Evolutionary conservation across 2,888 invertebrate genomes (phyloP).

Genomic region (Athetis lepigone): DNA sequence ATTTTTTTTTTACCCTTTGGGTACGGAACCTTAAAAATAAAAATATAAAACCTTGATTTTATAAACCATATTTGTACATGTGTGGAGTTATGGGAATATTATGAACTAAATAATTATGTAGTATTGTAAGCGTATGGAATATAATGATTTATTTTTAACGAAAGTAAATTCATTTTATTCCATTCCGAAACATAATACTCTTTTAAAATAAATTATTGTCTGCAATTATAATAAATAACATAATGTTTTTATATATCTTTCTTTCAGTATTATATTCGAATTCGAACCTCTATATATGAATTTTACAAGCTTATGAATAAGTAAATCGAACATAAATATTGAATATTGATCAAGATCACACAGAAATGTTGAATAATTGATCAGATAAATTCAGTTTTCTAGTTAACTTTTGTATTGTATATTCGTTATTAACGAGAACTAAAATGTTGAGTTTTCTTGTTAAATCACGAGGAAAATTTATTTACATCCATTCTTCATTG

Average conservation of each 20-base stretch:
- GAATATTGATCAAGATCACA: constrained; percentile 19
- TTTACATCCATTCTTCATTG: constrained; percentile 7
- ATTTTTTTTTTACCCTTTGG: no score
- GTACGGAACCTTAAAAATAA: no score
- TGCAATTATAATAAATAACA: neutral
- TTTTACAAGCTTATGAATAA: constrained; percentile 12
- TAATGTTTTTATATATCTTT: neutral
- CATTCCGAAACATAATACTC: no score
- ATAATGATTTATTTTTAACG: no score
- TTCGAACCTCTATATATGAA: neutral
- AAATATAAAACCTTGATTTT: no score
- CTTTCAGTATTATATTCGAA: neutral
- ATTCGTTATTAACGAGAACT: constrained; percentile 19
- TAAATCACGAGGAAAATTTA: constrained; percentile 16
- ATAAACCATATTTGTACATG: no score
- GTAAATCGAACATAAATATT: constrained; percentile 2
- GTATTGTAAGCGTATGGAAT: no score
- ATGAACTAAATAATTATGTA: no score
- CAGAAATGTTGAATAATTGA: constrained; percentile 4
- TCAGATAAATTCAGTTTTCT: constrained; percentile 8
- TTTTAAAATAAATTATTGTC: neutral
- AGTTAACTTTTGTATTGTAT: constrained; percentile 1
- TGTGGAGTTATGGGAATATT: no score
- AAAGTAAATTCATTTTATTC: no score
- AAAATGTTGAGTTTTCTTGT: constrained; percentile 9